A percentile compares a stretch with the other conserved stretches of the same genome.
Conservation (phyloP, 2,797 vertebrate genomes). For the Australoheros facetus region DNA sequence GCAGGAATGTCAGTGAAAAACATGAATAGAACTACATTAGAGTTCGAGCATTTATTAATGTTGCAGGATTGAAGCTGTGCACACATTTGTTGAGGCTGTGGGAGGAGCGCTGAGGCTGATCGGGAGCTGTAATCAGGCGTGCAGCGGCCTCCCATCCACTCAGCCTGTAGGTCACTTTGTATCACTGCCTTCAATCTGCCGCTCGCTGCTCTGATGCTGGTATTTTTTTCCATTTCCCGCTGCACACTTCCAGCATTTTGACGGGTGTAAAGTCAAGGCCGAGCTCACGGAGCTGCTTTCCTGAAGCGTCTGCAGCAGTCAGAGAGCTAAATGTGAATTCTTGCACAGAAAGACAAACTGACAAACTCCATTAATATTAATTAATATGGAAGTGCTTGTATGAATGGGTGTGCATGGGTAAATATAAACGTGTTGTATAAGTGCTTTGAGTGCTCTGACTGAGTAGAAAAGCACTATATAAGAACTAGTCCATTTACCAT, state of each 20-base stretch:
- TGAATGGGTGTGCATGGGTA: too few relatives aligned
- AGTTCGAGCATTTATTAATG: background rate
- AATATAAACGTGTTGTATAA: too few relatives aligned
- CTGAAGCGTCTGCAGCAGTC: background rate
- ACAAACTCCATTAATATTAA: too few relatives aligned
- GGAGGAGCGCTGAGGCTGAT: too few relatives aligned
- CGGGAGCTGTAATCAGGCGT: background rate
- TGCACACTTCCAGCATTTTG: constrained; percentile 1
- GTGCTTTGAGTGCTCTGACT: too few relatives aligned
- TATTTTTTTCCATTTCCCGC: background rate
- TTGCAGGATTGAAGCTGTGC: background rate
- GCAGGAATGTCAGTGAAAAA: too few relatives aligned
- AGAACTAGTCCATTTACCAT: too few relatives aligned
- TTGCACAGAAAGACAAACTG: too few relatives aligned
- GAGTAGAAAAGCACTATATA: too few relatives aligned
- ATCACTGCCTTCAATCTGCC: background rate
- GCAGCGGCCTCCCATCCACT: background rate
- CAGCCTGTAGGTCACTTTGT: background rate
- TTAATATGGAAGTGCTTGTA: too few relatives aligned
- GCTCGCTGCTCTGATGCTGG: background rate
- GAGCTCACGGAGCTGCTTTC: background rate
- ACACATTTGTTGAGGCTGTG: background rate
- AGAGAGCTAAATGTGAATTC: background rate
- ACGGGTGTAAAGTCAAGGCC: background rate
- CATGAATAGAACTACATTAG: too few relatives aligned